phyloP scores from a whole-genome alignment of 2,888 invertebrate genomes.

The Adineta ricciae region DNA sequence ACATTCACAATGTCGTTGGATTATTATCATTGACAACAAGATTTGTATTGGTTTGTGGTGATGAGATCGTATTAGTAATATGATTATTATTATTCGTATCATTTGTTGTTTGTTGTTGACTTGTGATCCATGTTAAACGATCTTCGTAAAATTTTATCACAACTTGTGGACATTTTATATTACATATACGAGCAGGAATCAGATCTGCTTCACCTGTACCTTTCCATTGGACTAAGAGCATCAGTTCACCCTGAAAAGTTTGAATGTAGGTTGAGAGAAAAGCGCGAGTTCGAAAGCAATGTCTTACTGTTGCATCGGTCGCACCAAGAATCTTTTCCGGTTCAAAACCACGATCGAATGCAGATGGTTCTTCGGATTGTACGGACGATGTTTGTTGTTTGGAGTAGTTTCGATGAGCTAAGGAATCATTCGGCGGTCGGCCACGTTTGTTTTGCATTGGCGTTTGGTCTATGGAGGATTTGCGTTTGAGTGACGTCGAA shows the following conservation, averaged over 20 bases:
- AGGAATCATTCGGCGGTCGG: neutral
- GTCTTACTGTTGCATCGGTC: neutral
- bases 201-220: slow-evolving; percentile 86
- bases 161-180: slow-evolving; percentile 79
- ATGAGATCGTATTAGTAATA: neutral
- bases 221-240: slow-evolving; percentile 55
- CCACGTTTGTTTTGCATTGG: neutral
- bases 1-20: neutral
- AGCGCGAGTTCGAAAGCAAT: neutral
- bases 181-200: slow-evolving; percentile 78
- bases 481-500: neutral
- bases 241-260: neutral
- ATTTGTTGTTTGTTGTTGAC: neutral
- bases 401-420: neutral
- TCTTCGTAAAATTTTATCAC: slow-evolving; percentile 75
- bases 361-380: neutral
- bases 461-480: neutral
- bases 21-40: neutral
- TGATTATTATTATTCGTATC: neutral
- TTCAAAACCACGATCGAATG: neutral
- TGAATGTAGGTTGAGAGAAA: neutral
- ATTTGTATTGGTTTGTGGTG: neutral
- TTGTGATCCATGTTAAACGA: slow-evolving; percentile 62
- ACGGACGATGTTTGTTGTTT: neutral
- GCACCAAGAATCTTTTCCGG: neutral